phyloP scores from a whole-genome alignment of 2,113 vertebrate species.

The Sterrhoptilus dennistouni region DNA sequence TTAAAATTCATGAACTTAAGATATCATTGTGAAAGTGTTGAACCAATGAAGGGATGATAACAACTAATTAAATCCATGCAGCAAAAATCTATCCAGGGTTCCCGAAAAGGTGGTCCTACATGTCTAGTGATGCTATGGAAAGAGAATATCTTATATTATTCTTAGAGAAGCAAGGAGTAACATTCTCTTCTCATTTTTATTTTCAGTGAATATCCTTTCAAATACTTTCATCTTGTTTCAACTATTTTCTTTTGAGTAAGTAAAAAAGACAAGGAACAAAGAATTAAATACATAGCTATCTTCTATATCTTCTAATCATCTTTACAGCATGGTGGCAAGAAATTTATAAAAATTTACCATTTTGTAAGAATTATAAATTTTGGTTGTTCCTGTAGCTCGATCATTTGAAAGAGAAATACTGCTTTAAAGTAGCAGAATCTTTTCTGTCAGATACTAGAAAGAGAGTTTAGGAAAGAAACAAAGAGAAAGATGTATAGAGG shows the following conservation, averaged over 20 bases:
- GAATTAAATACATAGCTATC: not conserved
- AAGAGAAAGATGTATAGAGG: not conserved
- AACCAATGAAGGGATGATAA: not conserved
- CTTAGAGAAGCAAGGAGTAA: not conserved
- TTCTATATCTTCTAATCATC: not conserved
- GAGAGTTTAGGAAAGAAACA: not conserved
- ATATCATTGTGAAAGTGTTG: not conserved
- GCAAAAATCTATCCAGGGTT: not conserved
- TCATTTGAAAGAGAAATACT: not conserved
- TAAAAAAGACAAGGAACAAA: not conserved
- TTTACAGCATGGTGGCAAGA: not conserved
- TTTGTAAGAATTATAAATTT: not conserved
- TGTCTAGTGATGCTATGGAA: not conserved
- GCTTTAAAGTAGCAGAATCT: not conserved
- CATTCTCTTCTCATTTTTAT: not conserved
- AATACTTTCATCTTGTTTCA: not conserved
- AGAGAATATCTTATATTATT: not conserved
- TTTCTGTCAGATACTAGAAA: not conserved
- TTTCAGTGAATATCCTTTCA: not conserved
- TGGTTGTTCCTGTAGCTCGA: not conserved
- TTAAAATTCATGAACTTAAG: slow-evolving; percentile 24
- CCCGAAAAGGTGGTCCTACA: not conserved
- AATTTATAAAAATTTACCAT: not conserved
- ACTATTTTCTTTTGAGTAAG: not conserved
- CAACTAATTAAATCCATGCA: not conserved